These are phyloP conservation scores for Trichopria drosophilae DNA, from an alignment of 2,888 invertebrate genomes.

Conservation along the genomic window DNA sequence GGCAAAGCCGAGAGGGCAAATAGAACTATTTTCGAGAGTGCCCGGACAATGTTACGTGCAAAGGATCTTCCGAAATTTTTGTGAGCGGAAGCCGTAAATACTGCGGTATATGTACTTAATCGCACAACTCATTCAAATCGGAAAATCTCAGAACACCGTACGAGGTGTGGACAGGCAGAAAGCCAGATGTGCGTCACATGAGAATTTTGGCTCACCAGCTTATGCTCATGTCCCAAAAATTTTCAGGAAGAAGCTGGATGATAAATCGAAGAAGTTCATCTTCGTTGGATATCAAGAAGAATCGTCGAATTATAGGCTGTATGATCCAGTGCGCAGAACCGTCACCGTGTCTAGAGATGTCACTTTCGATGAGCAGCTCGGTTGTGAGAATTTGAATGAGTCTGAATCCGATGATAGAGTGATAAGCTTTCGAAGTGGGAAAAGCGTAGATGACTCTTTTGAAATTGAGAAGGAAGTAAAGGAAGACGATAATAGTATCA, in stretches of 20 bases:
- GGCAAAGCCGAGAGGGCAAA: conserved; percentile 28
- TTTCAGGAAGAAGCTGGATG: conserved; percentile 29
- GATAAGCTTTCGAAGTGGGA: no score
- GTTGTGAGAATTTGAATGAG: no score
- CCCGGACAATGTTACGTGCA: conserved; percentile 29
- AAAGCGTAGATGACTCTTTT: no score
- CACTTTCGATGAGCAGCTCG: conserved; percentile 12
- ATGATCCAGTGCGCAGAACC: conserved; percentile 12
- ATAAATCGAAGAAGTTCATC: conserved; percentile 29
- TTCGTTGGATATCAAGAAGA: no score
- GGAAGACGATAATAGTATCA: no score
- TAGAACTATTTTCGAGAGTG: conserved; percentile 28
- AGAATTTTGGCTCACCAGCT: no score
- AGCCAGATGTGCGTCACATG: no score
- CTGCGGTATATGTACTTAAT: conserved; percentile 37
- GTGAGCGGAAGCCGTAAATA: conserved; percentile 39
- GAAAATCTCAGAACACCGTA: no score
- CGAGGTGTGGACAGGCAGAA: no score
- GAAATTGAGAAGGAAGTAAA: no score
- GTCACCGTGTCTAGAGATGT: conserved; percentile 25
- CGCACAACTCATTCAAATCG: conserved; percentile 7
- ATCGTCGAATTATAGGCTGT: conserved; percentile 26
- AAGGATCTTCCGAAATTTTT: conserved; percentile 17
- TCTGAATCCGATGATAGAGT: not conserved
- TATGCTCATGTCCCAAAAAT: conserved; percentile 27